Evolutionary conservation across 2,888 invertebrate species (phyloP), one percentile per base, ranked within the genome.

Genomic region (Megaustenia siamemsis): DNA sequence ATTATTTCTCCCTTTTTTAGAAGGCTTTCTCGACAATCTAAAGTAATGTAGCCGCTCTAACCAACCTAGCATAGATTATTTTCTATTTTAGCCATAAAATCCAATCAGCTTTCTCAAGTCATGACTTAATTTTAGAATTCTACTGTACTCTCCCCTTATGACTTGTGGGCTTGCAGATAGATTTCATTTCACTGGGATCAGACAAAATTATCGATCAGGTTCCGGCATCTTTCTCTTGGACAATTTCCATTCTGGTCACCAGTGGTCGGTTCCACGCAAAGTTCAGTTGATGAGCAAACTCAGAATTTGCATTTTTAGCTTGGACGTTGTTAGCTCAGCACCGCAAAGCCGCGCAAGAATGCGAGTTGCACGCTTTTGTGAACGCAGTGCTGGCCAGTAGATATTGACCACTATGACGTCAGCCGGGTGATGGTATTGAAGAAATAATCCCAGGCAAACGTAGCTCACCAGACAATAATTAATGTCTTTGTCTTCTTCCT

Each of bases 341-440:
- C 32, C 12, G 40, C 18, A n/a, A 40, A 69, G 40, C 40, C 5
- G 24, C 10, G 40, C 24, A 40, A 38, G 69, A 10, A 1, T 21
- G 38, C 40, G 40, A n/a, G 1, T 43, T 73, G 71, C 60, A 24
- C 3, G 28, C 43, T 10, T 21, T 24, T 6, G 32, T 73, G 68
- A 80, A 49, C 43, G 66, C 15, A 5, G 32, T 45, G n/a, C 68
- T 66, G 32, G 40, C n/a, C 60, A 49, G 45, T 43, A 56, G 76
- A 66, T 75, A 75, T 75, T 83, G 83, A 83, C 66, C 83, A 38
- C 77, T 38, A 38, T 66, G 60, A 73, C 71, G 79, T 79, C 79
- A 79, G 40, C 8, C 6, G 45, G 66, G 40, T 21, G 66, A 66
- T 66, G 35, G 60, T 63, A 66, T 60, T 66, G 79, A 79, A 66